Base-by-base conservation (phyloP, 2,888 invertebrate genomes). In the Tenthredo amoena region DNA sequence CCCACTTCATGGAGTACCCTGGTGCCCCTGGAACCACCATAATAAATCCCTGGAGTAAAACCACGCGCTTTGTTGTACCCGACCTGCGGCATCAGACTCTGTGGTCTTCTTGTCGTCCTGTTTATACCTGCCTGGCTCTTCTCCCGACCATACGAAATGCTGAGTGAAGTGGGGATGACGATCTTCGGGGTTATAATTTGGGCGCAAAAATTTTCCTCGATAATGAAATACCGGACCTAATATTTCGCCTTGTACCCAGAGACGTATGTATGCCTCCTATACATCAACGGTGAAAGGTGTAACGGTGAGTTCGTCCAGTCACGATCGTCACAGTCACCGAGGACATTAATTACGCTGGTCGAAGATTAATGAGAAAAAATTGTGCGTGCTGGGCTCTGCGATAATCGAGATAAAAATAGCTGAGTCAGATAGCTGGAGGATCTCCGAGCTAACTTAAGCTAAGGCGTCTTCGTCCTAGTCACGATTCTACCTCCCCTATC, bases 331-430 rank as follows among this genome's bases (percentile, higher is more conserved):
- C 26, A 12, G n/a, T 21, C 12, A 37, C 37, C 5, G 58, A 21
- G 86, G 88, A 89, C 90, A 90, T 91, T 91, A 91, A 91, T 91
- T 91, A 90, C 89, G 87, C 85, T 87, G 86, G 89, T 88, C 88
- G 89, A 91, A 91, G 90, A 91, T 91, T 90, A 90, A 91, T 89
- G 90, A 90, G 55, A 15, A 71, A 74, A 74, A n/a, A 40, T 87
- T 87, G 87, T 88, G 88, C 87, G 89, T 89, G 88, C 87, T 12
- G 86, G 87, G 87, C 85, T 86, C 85, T 86, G 85, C 86, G 87
- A 89, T 89, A 88, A 89, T 90, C 88, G 90, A 88, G 88, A 87
- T 72, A 81, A 87, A 88, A 89, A 89, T 81, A 76, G 89, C 90
- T 90, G 90, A 90, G 89, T 90, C 90, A 90, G 86, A 79, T 71